These are phyloP conservation scores for Hucho hucho DNA, from an alignment of 2,113 vertebrate genomes.

Conservation along the genomic window DNA sequence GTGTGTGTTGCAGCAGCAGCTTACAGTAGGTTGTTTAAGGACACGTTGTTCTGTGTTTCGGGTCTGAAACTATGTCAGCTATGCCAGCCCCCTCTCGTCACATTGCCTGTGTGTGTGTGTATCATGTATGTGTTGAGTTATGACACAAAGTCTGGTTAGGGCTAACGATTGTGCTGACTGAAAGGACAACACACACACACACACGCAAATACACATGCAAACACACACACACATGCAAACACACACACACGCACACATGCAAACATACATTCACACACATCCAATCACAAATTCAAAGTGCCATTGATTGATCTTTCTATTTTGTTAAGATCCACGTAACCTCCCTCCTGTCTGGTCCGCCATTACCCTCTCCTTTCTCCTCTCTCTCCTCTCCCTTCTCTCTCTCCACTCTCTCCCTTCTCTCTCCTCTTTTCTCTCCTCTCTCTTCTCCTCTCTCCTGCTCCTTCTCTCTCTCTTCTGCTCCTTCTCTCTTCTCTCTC, in stretches of 20 bases:
- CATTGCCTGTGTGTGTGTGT: no score
- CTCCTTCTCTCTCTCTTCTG: not conserved
- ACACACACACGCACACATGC: no score
- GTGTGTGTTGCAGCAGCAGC: conserved; percentile 15
- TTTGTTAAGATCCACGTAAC: not conserved
- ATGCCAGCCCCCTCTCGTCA: conserved; percentile 7
- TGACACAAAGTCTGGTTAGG: not conserved
- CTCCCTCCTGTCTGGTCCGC: no score
- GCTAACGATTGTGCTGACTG: no score
- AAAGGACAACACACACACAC: not conserved
- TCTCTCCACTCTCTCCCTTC: not conserved
- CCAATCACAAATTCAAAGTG: not conserved
- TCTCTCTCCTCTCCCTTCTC: not conserved
- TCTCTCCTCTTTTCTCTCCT: not conserved
- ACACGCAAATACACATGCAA: not conserved
- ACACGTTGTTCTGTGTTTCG: no score
- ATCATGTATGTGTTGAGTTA: not conserved
- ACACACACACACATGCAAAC: no score
- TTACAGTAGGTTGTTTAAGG: not conserved
- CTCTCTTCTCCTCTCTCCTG: not conserved
- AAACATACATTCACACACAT: no score
- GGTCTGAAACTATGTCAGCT: conserved; percentile 35
- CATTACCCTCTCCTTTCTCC: not conserved
- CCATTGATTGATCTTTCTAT: not conserved
- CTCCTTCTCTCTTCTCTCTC: not conserved